Base-by-base conservation (phyloP, 2,888 invertebrate genomes). In the Drosophila multiciliata region DNA sequence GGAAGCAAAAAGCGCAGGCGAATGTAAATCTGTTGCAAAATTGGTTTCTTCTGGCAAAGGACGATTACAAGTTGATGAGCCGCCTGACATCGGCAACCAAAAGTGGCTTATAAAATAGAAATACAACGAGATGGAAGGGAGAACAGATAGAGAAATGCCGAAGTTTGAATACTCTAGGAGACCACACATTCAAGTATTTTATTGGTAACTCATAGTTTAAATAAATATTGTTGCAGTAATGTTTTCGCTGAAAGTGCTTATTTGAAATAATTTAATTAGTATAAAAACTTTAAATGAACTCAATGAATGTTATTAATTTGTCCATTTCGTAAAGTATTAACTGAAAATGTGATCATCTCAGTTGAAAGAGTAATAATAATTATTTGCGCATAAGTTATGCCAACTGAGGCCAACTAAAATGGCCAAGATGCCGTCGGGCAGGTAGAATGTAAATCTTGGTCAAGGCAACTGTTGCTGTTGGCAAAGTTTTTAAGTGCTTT, bases 1-100 rank as follows among this genome's bases (percentile, higher is more conserved):
- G 48, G 33, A 38, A 54, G 33, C 23, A 58, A 83, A 72, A 80
- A 78, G 71, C 77, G 57, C 62, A 52, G 66, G 65, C 81, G 45
- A 84, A 88, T 84, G 78, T 88, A 86, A 88, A 84, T 83, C 83
- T 83, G 87, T 65, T 80, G 71, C 83, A 78, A 86, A 84, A 87
- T 84, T 84, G 79, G 84, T 87, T 87, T 87, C 71, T 77, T 81
- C 87, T 66, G 66, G 50, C 59, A 48, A 84, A 70, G 75, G 73
- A 80, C 89, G 83, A 86, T 84, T 84, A 88, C 89, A 88, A 75
- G 66, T 80, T 86, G 86, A 84, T 84, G 89, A 88, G 83, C 82
- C 74, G 67, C 67, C 75, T 64, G 62, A 75, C 64, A 66, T 58
- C 62, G 59, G 54, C 61, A 65, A 48, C 55, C 60, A 57, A 82